Base-by-base conservation (phyloP, 2,888 invertebrate genomes). In the Dynastes maya region DNA sequence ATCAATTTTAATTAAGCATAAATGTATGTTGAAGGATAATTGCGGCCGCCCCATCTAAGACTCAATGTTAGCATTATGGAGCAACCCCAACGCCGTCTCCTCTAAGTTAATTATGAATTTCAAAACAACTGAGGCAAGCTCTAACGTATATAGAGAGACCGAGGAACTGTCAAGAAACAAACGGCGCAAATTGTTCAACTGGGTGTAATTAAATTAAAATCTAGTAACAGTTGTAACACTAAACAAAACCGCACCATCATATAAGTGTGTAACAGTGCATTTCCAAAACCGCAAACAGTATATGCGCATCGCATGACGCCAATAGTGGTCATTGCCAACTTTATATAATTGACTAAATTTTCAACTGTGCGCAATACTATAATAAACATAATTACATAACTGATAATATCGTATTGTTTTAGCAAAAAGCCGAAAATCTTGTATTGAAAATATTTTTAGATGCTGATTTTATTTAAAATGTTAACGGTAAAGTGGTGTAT, bases 201-300 rank as follows among this genome's bases (percentile, higher is more conserved):
- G 72, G 72, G 72, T 58, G 40, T 72, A 72, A 72, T 72, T 72
- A 72, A 58, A 72, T 72, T 72, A 72, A 72, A 72, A 72, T 72
- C 58, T 8, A 58, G 40, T 40, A 72, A 58, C 72, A 72, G 72
- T 72, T 71, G 71, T 58, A 58, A 58, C 58, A 37, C 37, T 58
- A 58, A 58, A 71, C 71, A 71, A 37, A 71, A 71, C 71, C 71
- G 58, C 71, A 9, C 55, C 71, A 71, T 58, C 37, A 71, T 71
- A 55, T 27, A 55, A 6, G 37, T 55, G 32, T 70, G 32, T 71
- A 37, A 16, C 37, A 22, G 53, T 71, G 71, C 71, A 71, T 71
- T 55, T 49, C n/a, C 37, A n/a, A 55, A 71, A 71, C 71, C 71
- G 40, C 71, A 16, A 71, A 71, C 55, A 37, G 71, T 16, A 58